phyloP scores from a whole-genome alignment of 2,113 vertebrate genomes.

The Triplophysa dalaica region DNA sequence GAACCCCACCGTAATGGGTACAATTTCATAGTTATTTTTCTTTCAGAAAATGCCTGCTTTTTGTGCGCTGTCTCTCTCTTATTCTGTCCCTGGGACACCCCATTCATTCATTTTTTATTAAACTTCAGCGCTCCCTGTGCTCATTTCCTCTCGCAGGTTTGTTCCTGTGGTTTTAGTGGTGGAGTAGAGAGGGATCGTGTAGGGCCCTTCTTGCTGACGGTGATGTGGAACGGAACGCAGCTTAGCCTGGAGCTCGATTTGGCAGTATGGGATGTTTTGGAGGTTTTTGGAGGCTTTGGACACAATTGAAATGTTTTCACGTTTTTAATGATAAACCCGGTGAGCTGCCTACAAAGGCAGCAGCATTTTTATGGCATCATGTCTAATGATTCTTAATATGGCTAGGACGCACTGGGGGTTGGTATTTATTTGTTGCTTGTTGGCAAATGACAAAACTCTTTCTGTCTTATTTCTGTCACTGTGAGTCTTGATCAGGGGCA shows the following conservation, averaged over 20 bases:
- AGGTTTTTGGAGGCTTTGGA: constrained; percentile 6
- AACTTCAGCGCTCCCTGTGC: constrained; percentile 74
- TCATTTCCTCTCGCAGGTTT: constrained; percentile 70
- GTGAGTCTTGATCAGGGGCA: not conserved
- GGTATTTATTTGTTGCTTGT: not conserved
- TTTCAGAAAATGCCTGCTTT: constrained; percentile 43
- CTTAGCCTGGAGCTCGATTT: constrained; percentile 34
- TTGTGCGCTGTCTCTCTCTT: constrained; percentile 49
- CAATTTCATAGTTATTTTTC: constrained; percentile 54
- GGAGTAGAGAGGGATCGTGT: constrained; percentile 69
- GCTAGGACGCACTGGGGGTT: no score
- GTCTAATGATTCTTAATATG: no score
- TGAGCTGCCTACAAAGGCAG: constrained; percentile 8
- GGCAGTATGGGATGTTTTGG: constrained; percentile 22
- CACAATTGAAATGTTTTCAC: constrained; percentile 43
- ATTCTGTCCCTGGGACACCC: constrained; percentile 72
- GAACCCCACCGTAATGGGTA: constrained; percentile 62
- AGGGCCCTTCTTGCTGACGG: constrained; percentile 64
- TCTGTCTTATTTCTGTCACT: constrained; percentile 6
- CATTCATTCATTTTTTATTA: constrained; percentile 81
- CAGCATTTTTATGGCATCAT: not conserved
- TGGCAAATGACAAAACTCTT: not conserved
- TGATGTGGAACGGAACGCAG: constrained; percentile 47
- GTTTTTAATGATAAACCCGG: not conserved
- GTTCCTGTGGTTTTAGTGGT: constrained; percentile 70